Base-by-base conservation (phyloP, 2,888 invertebrate genomes). In the Dynastes maya region DNA sequence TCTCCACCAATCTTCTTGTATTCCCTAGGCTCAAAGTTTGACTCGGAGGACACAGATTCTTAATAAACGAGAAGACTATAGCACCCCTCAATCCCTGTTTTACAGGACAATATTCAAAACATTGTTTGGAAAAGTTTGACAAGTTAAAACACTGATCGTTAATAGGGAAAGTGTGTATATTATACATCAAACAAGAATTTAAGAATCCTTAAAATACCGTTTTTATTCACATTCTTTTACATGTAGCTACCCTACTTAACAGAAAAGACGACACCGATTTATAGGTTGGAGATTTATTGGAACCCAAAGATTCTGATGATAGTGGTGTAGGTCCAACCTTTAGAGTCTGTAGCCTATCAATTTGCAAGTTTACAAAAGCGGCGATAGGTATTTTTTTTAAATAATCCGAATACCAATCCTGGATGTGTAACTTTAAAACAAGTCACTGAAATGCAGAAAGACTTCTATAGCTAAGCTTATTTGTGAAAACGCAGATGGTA, bases 381-480 rank as follows among this genome's bases (percentile, higher is more conserved):
- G 95, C 0, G 97, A 97, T 87, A 90, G 95, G 49, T 96, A 95
- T 22, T 87, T 97, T 96, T 95, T 84, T 95, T 96, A 84, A 91
- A 95, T 84, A 91, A 91, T 78, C 90, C 91, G 2, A 88, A 90
- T 78, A 90, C 92, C 0, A 95, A 94, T 89, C 94, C 95, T 1
- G 93, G 94, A 1, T 89, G 91, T 53, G 11, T 11, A 53, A 53
- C 4, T 65, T 45, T 8, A 40, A n/a, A 16, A 22, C 22, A 65
- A 22, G 11, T 65, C 9, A 13, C 6, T 61, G 94, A 95, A 88
- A 89, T 95, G 75, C 92, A 93, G 82, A 94, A 94, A 86, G 89
- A 22, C 91, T 0, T 91, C 93, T 0, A 87, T 95, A 84, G 91
- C 94, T 0, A 90, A 95, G 65, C 87, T 95, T 11, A 89, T 95